Percentiles rank a stretch among this genome's conserved stretches.
Conservation (phyloP, 2,797 vertebrate species). For the Leucoraja ocellata region DNA sequence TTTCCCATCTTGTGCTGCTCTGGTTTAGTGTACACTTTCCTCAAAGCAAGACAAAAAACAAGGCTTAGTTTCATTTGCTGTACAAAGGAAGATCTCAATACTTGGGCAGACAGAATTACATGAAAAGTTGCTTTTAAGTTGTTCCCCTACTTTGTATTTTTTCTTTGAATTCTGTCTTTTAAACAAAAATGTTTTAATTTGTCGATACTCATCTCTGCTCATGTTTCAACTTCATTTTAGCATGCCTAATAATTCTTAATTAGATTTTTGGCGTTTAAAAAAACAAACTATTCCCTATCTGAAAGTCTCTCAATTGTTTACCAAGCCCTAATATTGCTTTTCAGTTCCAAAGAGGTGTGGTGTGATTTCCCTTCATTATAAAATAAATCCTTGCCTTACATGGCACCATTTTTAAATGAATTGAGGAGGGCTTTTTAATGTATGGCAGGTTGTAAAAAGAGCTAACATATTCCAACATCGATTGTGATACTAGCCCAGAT, state of each 20-base stretch:
- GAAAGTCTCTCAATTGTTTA: not conserved
- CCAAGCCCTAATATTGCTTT: not conserved
- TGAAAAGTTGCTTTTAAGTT: too few species aligned
- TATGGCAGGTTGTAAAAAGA: not conserved
- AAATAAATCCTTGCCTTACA: not conserved
- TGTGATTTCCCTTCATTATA: not conserved
- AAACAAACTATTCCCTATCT: not conserved
- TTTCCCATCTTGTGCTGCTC: not conserved
- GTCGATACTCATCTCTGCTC: not conserved
- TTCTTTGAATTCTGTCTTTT: not conserved
- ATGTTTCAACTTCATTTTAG: not conserved
- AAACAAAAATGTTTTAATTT: not conserved
- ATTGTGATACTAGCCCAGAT: not conserved
- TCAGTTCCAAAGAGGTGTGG: not conserved
- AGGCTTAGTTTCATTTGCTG: not conserved
- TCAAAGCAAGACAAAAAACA: not conserved
- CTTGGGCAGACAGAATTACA: not conserved
- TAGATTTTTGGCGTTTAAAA: not conserved
- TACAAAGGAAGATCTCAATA: not conserved
- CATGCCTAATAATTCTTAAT: not conserved
- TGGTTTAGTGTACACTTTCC: not conserved
- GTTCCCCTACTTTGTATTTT: not conserved
- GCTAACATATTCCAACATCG: not conserved
- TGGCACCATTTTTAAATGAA: not conserved
- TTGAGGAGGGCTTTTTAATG: not conserved